phyloP scores from a whole-genome alignment of 2,888 invertebrate species.

The Cetonia aurata region DNA sequence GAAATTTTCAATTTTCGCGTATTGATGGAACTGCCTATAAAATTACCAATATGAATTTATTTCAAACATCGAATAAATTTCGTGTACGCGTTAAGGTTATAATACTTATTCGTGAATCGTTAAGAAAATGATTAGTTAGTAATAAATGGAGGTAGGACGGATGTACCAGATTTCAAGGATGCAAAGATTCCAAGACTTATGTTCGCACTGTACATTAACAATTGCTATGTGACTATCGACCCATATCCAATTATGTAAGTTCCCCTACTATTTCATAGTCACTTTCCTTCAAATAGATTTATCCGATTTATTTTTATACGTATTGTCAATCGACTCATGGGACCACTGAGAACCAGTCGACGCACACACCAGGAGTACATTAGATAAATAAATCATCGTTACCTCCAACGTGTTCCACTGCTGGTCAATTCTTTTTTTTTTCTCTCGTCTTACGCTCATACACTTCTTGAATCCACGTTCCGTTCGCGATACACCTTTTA shows the following conservation, averaged over 20 bases:
- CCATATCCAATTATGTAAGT: slow-evolving; percentile 63
- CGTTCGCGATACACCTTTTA: slow-evolving; percentile 32
- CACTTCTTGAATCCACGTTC: slow-evolving; percentile 31
- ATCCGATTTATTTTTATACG: slow-evolving; percentile 35
- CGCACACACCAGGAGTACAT: background rate
- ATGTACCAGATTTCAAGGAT: slow-evolving; percentile 61
- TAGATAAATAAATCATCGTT: slow-evolving; percentile 2
- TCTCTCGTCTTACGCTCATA: background rate
- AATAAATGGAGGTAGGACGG: slow-evolving; percentile 55
- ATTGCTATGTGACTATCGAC: slow-evolving; percentile 59
- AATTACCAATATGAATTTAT: too few species aligned
- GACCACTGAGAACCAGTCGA: background rate
- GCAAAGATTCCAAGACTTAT: slow-evolving; percentile 57
- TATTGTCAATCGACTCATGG: slow-evolving; percentile 25
- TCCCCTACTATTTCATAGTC: slow-evolving; percentile 51
- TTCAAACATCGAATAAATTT: background rate
- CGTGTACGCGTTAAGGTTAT: slow-evolving; percentile 10
- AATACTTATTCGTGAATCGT: slow-evolving; percentile 31
- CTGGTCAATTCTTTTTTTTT: background rate
- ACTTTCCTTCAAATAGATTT: slow-evolving; percentile 51
- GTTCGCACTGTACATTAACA: slow-evolving; percentile 57
- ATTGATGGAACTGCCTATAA: too few species aligned
- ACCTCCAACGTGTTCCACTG: background rate
- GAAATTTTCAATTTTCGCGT: too few species aligned
- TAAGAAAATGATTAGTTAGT: slow-evolving; percentile 30